These are phyloP conservation scores for Lithophane leautieri DNA, from an alignment of 2,888 invertebrate species.

Conservation along the genomic window DNA sequence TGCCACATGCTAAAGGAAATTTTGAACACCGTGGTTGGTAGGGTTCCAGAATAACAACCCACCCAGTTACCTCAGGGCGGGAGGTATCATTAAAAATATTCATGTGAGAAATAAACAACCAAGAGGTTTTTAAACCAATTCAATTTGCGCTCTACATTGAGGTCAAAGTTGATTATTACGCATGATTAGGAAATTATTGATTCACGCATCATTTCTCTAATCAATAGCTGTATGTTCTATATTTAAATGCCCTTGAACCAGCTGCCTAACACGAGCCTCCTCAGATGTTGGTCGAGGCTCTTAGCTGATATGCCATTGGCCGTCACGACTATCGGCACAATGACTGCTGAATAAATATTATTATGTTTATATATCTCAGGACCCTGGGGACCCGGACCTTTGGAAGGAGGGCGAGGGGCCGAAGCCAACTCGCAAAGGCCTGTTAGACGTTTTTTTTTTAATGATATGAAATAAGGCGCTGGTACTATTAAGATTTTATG, in stretches of 20 bases:
- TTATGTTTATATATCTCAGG: too few species aligned
- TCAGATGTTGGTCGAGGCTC: too few species aligned
- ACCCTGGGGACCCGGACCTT: too few species aligned
- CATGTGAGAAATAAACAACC: not conserved
- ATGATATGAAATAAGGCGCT: not conserved
- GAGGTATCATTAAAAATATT: not conserved
- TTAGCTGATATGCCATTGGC: too few species aligned
- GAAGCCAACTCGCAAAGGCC: too few species aligned
- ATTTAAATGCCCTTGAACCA: too few species aligned
- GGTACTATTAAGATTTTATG: slow-evolving; percentile 6
- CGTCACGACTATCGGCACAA: too few species aligned
- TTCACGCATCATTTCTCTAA: slow-evolving; percentile 11
- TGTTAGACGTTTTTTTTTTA: too few species aligned
- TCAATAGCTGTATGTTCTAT: not conserved
- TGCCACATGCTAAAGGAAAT: too few species aligned
- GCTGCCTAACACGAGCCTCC: too few species aligned
- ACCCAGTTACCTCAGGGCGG: not conserved
- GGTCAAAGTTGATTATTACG: slow-evolving; percentile 4
- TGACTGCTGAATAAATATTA: too few species aligned
- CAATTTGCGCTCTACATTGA: not conserved
- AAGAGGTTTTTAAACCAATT: not conserved
- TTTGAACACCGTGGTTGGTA: not conserved
- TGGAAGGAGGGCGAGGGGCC: too few species aligned
- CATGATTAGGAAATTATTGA: not conserved
- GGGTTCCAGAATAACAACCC: not conserved